These are phyloP conservation scores for Orchestes rusci DNA, from an alignment of 2,888 invertebrate species.

Conservation along the genomic window DNA sequence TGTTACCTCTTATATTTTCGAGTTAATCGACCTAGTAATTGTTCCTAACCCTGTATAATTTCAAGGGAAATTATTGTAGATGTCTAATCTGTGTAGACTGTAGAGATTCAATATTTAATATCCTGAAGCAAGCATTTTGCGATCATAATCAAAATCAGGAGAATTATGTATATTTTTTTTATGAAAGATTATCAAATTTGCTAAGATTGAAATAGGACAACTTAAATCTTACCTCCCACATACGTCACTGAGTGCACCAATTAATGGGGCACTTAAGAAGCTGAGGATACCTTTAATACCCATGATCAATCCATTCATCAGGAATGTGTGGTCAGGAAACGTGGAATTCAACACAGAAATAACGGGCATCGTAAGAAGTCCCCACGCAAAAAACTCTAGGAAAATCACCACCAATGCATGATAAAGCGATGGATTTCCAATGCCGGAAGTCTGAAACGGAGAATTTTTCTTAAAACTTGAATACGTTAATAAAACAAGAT, in stretches of 20 bases:
- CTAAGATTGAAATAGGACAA: too few relatives aligned
- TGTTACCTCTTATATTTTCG: too few relatives aligned
- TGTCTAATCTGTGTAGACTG: too few relatives aligned
- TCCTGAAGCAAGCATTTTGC: too few relatives aligned
- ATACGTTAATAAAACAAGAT: not conserved
- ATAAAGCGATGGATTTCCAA: constrained; percentile 93
- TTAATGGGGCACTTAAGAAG: constrained; percentile 85
- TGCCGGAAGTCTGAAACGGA: constrained; percentile 66
- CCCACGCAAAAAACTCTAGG: constrained; percentile 99
- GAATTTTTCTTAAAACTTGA: too few relatives aligned
- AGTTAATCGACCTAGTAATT: too few relatives aligned
- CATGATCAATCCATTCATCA: constrained; percentile 99
- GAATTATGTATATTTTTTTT: too few relatives aligned
- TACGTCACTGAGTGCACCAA: constrained; percentile 92
- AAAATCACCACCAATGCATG: constrained; percentile 99
- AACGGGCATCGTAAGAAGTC: constrained; percentile 95
- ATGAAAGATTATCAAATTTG: too few relatives aligned
- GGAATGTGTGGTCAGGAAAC: constrained; percentile 97
- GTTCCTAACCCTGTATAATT: too few relatives aligned
- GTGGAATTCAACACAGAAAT: constrained; percentile 91
- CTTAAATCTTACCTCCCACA: constrained; percentile 78
- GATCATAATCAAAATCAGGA: too few relatives aligned
- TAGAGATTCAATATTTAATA: too few relatives aligned
- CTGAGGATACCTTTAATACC: constrained; percentile 84
- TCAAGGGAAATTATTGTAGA: too few relatives aligned